phyloP scores from a whole-genome alignment of 2,888 invertebrate genomes.

The Drosophila eohydei region DNA sequence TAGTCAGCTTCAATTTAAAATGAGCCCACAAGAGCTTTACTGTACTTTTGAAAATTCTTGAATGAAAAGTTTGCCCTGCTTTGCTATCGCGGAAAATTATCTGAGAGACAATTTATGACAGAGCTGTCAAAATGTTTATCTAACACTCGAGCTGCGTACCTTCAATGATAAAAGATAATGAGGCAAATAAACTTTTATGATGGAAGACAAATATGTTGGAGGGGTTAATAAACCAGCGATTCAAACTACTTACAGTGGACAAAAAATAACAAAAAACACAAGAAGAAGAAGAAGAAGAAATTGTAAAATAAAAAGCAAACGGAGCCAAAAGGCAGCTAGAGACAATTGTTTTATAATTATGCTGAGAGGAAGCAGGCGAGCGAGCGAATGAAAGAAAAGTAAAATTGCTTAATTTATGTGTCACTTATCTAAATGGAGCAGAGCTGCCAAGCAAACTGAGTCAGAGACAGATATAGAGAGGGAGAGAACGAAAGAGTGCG shows the following conservation, averaged over 20 bases:
- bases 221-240: slow-evolving; percentile 46
- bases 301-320: slow-evolving; percentile 7
- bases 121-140: slow-evolving; percentile 76
- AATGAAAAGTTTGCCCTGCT: slow-evolving; percentile 14
- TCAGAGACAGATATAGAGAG: slow-evolving; percentile 1
- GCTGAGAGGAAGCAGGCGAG: slow-evolving; percentile 9
- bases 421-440: slow-evolving; percentile 81
- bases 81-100: slow-evolving; percentile 27
- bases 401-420: slow-evolving; percentile 80
- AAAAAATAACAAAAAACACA: background rate
- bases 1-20: slow-evolving; percentile 5
- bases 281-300: background rate
- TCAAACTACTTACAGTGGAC: slow-evolving; percentile 3
- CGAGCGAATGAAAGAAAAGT: slow-evolving; percentile 57
- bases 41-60: slow-evolving; percentile 14
- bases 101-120: slow-evolving; percentile 61
- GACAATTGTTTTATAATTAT: slow-evolving; percentile 78
- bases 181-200: slow-evolving; percentile 67
- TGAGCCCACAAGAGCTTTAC: background rate
- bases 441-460: slow-evolving; percentile 43
- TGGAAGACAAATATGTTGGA: slow-evolving; percentile 24
- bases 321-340: slow-evolving; percentile 42
- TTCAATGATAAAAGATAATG: slow-evolving; percentile 60
- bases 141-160: slow-evolving; percentile 65
- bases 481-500: background rate